Evolutionary conservation across 2,797 vertebrate genomes (phyloP), one percentile per base, ranked within the genome.

Genomic region (Otus scops): DNA sequence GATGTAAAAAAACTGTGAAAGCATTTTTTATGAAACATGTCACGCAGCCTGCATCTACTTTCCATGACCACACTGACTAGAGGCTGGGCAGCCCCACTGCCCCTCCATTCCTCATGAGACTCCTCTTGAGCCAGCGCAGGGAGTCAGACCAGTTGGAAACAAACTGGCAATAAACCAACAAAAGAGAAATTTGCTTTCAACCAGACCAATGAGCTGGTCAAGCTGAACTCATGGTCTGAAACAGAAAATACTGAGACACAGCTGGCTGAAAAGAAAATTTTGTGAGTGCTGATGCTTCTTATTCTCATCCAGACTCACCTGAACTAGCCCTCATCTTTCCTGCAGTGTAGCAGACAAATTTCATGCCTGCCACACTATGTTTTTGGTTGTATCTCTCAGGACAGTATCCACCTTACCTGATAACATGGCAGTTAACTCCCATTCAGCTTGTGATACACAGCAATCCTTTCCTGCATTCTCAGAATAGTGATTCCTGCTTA

Each of bases 311-410:
- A 71, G 65, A 27, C 4, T 71, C 7, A 1, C 38, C 27, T 53
- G 61, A 86, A 68, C 36, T 18, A 22, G 43, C 39, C 53, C 16
- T 70, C 57, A 64, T 38, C 73, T 67, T 71, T 51, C 56, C 22
- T n/a, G 26, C 36, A 67, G 56, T 1, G 10, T 26, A 54, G 24
- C 56, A 78, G 53, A 53, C 13, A 74, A 23, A 81, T 87, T 78
- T 90, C 84, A 88, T 68, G 53, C 80, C 73, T 94, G 94, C 50
- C 86, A 94, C 74, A 36, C 9, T 22, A 32, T 18, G 5, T 64
- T 89, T 85, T 70, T 75, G 61, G n/a, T 64, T 79, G 7, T 54
- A 57, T 39, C 76, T 93, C 73, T 75, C 65, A 73, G 63, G 47
- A 57, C 5, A 5, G 23, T 39, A 41, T 54, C 64, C 20, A 3